phyloP scores from a whole-genome alignment of 2,113 vertebrate genomes.

The Microcebus jonahi region DNA sequence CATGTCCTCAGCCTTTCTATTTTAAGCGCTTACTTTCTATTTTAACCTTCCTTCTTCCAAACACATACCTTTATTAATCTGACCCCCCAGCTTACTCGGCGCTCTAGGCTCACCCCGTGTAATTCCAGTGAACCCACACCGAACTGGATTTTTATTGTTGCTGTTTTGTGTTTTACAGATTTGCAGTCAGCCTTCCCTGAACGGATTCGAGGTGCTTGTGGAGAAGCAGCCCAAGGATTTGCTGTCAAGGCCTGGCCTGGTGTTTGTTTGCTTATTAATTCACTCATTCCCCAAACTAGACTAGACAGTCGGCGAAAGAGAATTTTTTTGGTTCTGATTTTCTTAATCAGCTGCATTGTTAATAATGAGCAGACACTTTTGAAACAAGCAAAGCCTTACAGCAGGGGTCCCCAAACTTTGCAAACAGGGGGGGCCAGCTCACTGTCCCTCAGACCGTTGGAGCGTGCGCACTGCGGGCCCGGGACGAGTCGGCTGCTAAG shows the following conservation, averaged over 20 bases:
- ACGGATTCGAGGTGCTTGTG: fast-evolving
- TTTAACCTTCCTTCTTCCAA: not conserved
- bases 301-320: not conserved
- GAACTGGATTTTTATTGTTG: not conserved
- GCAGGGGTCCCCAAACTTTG: too few relatives aligned
- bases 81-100: not conserved
- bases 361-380: not conserved
- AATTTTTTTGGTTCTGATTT: not conserved
- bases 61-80: not conserved
- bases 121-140: not conserved
- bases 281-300: not conserved
- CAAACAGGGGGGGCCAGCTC: too few relatives aligned
- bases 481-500: too few relatives aligned
- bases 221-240: not conserved
- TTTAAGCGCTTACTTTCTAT: not conserved
- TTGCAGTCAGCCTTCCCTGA: not conserved
- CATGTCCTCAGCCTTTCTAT: not conserved
- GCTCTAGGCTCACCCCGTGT: too few relatives aligned
- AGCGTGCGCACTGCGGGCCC: too few relatives aligned
- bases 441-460: too few relatives aligned
- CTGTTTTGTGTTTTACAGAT: not conserved
- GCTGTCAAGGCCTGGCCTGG: too few relatives aligned
- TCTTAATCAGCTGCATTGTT: not conserved
- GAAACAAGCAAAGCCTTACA: not conserved
- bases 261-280: not conserved